Base-by-base conservation (phyloP, 2,797 vertebrate species). In the Florisuga fusca region DNA sequence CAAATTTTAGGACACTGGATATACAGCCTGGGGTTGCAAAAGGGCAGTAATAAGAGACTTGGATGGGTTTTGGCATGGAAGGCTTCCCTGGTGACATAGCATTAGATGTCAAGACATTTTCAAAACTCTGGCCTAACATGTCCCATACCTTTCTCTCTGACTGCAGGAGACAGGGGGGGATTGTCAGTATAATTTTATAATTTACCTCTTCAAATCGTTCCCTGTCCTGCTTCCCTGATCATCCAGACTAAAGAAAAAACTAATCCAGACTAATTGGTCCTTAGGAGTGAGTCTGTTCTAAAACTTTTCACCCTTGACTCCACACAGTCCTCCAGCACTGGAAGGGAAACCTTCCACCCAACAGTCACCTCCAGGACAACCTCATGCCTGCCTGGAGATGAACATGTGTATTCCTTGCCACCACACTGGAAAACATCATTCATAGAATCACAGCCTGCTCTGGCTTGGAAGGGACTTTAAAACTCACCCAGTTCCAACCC, bases 331-430 rank as follows among this genome's bases (percentile, higher is more conserved):
- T 36, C 31, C 58, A 62, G 21, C 33, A 54, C 21, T 75, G 20
- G 11, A 29, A 3, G 3, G 43, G 17, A 84, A n/a, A 62, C 36
- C n/a, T 64, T 29, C 19, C 12, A 66, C 10, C 18, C 27, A 22
- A 15, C 23, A 25, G 14, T 38, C 31, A 3, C 21, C 21, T 61
- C 36, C 36, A 43, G 26, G 7, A 84, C 8, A 41, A 11, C 13
- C 17, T 38, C 12, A 48, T 0, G 0, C 29, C 20, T 3, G 2
- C 53, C 25, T 4, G 0, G 34, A 43, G 46, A 18, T 1, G 10
- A 46, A 63, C 8, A 41, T 0, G 0, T 6, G 26, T 68, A 46
- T 20, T 50, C 41, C 50, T n/a, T 57, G n/a, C 25, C 14, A 57
- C 33, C 17, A 10, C 6, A 10, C 6, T 6, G 12, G 41, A 66